A percentile compares a stretch with the other conserved stretches of the same genome.
These are phyloP conservation scores for Halictus quadricinctus DNA, from an alignment of 2,888 invertebrate species.

Conservation along the genomic window DNA sequence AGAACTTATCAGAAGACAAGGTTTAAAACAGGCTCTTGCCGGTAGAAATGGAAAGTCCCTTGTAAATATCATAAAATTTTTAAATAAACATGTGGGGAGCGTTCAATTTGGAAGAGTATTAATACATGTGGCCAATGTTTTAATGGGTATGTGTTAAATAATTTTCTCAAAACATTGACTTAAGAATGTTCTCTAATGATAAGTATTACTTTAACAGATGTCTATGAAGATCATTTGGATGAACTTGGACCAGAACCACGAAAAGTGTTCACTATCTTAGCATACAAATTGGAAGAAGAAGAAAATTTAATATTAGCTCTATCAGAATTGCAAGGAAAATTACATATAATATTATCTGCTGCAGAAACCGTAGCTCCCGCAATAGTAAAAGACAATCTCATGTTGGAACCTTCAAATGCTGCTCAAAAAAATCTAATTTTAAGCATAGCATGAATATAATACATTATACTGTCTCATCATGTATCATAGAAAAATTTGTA, in stretches of 20 bases:
- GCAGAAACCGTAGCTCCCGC: slow-evolving; percentile 77
- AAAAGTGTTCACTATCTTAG: slow-evolving; percentile 85
- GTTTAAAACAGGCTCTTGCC: slow-evolving; percentile 89
- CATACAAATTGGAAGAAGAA: slow-evolving; percentile 87
- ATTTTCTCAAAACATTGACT: not conserved
- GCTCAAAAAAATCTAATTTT: slow-evolving; percentile 80
- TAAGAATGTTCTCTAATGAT: slow-evolving; percentile 31
- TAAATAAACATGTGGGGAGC: slow-evolving; percentile 89
- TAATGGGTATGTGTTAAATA: slow-evolving; percentile 84
- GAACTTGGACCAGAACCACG: slow-evolving; percentile 86
- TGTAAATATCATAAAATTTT: slow-evolving; percentile 88
- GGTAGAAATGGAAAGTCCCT: slow-evolving; percentile 88
- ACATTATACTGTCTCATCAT: slow-evolving; percentile 17
- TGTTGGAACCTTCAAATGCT: slow-evolving; percentile 80
- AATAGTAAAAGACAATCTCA: slow-evolving; percentile 67
- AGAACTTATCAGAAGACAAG: slow-evolving; percentile 93
- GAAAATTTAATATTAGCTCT: slow-evolving; percentile 86
- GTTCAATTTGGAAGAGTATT: slow-evolving; percentile 89
- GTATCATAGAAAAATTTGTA: slow-evolving; percentile 58
- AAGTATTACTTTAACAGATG: slow-evolving; percentile 81
- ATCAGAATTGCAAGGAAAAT: slow-evolving; percentile 87
- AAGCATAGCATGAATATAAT: slow-evolving; percentile 74
- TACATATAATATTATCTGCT: slow-evolving; percentile 87
- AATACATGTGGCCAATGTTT: slow-evolving; percentile 88
- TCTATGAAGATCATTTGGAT: slow-evolving; percentile 87